Evolutionary conservation across 2,113 vertebrate species (phyloP).

Genomic region (Rhinogobius similis): DNA sequence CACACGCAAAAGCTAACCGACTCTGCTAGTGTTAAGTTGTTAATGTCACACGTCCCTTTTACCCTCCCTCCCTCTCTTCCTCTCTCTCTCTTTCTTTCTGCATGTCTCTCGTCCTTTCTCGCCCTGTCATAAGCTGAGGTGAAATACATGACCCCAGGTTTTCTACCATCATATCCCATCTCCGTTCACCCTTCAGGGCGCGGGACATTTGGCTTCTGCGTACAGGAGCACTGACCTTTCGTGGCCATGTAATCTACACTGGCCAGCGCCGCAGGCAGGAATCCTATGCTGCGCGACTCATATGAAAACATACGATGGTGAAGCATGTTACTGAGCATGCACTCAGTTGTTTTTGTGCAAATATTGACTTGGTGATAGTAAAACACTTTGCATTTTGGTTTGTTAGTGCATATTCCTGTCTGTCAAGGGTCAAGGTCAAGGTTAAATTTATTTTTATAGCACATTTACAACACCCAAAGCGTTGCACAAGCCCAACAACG

Average conservation of each 20-base stretch:
- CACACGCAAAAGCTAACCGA: slow-evolving; percentile 28
- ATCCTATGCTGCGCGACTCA: slow-evolving; percentile 14
- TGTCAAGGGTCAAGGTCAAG: no score
- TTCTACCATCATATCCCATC: slow-evolving; percentile 43
- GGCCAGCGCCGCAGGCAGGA: slow-evolving; percentile 28
- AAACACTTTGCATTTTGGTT: not conserved
- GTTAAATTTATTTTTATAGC: no score
- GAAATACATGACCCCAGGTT: slow-evolving; percentile 47
- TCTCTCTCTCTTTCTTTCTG: slow-evolving; percentile 20
- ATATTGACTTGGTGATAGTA: not conserved
- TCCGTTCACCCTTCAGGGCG: slow-evolving; percentile 30
- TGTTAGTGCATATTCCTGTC: not conserved
- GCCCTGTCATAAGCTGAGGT: slow-evolving; percentile 31
- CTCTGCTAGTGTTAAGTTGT: slow-evolving; percentile 56
- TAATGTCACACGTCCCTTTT: slow-evolving; percentile 18
- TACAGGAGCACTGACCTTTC: slow-evolving; percentile 55
- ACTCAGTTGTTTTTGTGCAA: not conserved
- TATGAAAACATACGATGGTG: not conserved
- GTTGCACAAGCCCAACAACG: no score
- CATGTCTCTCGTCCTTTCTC: slow-evolving; percentile 15
- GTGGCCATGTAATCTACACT: slow-evolving; percentile 44
- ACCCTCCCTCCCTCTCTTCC: slow-evolving; percentile 17
- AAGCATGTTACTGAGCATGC: not conserved
- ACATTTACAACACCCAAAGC: no score
- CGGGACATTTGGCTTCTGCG: slow-evolving; percentile 30